Evolutionary conservation across 2,113 vertebrate species (phyloP), one percentile per base, ranked within the genome.

Genomic region (Thalassoma bifasciatum): DNA sequence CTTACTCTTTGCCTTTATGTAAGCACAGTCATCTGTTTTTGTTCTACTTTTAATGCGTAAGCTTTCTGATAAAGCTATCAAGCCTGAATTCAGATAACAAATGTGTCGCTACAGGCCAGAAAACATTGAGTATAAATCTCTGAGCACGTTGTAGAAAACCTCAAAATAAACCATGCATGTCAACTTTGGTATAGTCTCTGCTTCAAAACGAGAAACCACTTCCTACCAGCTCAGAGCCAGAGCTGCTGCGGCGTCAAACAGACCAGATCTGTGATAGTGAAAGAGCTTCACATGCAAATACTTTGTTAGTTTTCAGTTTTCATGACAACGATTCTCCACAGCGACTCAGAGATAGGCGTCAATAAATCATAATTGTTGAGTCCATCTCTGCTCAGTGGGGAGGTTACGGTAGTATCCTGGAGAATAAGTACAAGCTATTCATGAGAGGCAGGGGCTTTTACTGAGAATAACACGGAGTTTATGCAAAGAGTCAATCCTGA

Each of bases 121-220:
- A 72, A 79, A 49, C 50, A 8, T 67, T 78, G 22, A 40, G 52
- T 56, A 58, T 73, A 89, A 88, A 88, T 90, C 89, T 88, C 56
- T 88, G 79, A 84, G 81, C 21, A 77, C 64, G 68, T 71, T 58
- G 67, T 23, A 62, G 64, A 85, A n/a, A 89, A 77, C 86, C 85
- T 86, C 77, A 86, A 86, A 77, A 71, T 67, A 89, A 89, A 90
- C 86, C 87, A 88, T 83, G 83, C 89, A 86, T 77, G 77, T 83
- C 84, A 86, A 89, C 79, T 91, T 80, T 87, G 82, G 81, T 66
- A 79, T 72, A 86, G 75, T 52, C 49, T 80, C 78, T 82, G 59
- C 82, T 81, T 92, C 82, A 84, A 82, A 84, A 89, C 89, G 94
- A 94, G 94, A 96, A 95, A 94, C 95, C 94, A 94, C 93, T 94